phyloP scores from a whole-genome alignment of 1,140 invertebrate genomes.

The Centruroides sculpturatus region DNA sequence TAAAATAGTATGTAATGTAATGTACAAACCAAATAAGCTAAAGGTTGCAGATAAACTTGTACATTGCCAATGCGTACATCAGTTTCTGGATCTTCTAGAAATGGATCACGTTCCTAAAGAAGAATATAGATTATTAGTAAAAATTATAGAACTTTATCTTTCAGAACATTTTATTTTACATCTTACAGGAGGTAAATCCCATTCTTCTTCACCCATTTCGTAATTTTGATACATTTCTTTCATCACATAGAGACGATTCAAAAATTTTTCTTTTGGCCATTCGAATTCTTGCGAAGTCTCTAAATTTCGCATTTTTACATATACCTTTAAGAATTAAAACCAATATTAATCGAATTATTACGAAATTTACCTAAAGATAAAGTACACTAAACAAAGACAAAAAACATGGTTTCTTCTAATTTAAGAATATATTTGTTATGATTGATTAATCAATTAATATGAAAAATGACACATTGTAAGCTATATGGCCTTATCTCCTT shows the following conservation, averaged over 20 bases:
- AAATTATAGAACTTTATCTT: no score
- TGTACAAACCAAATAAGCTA: conserved; percentile 35
- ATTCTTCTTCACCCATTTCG: conserved; percentile 35
- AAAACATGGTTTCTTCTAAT: no score
- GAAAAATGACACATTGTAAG: no score
- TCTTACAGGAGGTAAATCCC: conserved; percentile 36
- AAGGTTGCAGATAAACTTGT: conserved; percentile 39
- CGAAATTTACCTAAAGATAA: no score
- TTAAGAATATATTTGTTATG: no score
- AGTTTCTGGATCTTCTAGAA: conserved; percentile 38
- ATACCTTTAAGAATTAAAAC: conserved; percentile 29
- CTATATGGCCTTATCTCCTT: no score
- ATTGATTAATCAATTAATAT: no score
- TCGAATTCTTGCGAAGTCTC: conserved; percentile 40
- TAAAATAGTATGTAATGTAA: no score
- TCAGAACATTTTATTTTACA: not conserved
- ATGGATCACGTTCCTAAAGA: conserved; percentile 41
- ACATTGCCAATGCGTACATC: conserved; percentile 43
- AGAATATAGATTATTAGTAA: no score
- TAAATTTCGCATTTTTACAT: conserved; percentile 39
- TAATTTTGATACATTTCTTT: conserved; percentile 46
- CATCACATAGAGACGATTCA: conserved; percentile 44
- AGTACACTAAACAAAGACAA: no score
- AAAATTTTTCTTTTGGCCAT: conserved; percentile 41
- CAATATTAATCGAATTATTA: no score